Evolutionary conservation across 2,888 invertebrate genomes (phyloP), one percentile per base, ranked within the genome.

Genomic region (Dynastes tityus): DNA sequence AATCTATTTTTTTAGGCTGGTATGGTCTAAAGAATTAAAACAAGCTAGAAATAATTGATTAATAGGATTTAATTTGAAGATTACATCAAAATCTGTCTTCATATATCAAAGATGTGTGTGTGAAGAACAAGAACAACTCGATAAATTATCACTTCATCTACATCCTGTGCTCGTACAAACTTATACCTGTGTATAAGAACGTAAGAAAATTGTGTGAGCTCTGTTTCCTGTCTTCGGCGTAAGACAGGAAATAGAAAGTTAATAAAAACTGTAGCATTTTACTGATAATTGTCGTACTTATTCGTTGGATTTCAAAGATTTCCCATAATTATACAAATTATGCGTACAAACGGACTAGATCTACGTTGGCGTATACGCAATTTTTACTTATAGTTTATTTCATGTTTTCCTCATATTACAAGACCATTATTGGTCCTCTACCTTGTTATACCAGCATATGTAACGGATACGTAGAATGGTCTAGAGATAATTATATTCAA

Each of bases 191-290:
- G 1, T n/a, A 55, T n/a, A 16, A 55, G n/a, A 61, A 5, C 29
- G 22, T 9, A 71, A 71, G 71, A 71, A 32, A 71, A 58, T 73
- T 73, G 16, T 73, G 16, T 73, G 51, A 73, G 40, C 16, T 58
- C 27, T 37, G 37, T 58, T 73, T 73, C 71, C 71, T 55, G 71
- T 29, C 55, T 71, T 71, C 16, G 37, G 53, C 71, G 32, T 71
- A 55, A 53, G 71, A 55, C 71, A 71, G 71, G 71, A 71, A 71
- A 71, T 71, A 71, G 71, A 71, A 71, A 71, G 71, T 71, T 53
- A 71, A 71, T 71, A 71, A 73, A 73, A 73, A 73, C 71, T 73
- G 71, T 71, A 73, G 55, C 71, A 73, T 73, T 73, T 58, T 58
- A 55, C 58, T 58, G 8, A 16, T 55, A 67, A 67, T 67, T 67